Evolutionary conservation across 1,140 invertebrate species (phyloP), one percentile per base, ranked within the genome.

Genomic region (Danaus melanippus): DNA sequence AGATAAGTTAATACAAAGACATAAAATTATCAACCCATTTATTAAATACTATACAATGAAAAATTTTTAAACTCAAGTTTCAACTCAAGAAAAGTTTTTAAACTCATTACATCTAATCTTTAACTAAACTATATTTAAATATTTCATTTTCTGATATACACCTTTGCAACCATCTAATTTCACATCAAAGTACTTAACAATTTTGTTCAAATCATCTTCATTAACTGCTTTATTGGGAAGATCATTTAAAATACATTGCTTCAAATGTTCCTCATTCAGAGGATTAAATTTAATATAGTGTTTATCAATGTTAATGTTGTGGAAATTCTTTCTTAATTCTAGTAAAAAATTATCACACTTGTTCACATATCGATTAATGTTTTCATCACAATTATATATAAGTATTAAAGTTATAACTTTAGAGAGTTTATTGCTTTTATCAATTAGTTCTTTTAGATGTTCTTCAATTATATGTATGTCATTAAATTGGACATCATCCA

Each of bases 81-180:
- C n/a, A n/a, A n/a, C n/a, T n/a, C n/a, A n/a, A n/a, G n/a, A n/a
- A n/a, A n/a, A n/a, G n/a, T n/a, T n/a, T n/a, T n/a, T n/a, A n/a
- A n/a, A n/a, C n/a, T n/a, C n/a, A n/a, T 44, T 54, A 50, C 46
- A 61, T 57, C 9, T 59, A 65, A 59, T 5, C 76, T 55, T 53
- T 9, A 56, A 11, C 60, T 59, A 74, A 53, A 63, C 47, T 56
- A 66, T 46, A 64, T 72, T 79, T 50, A 79, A 67, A 61, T 74
- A 71, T 54, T 83, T 78, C 44, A 84, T 73, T 62, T 84, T 87
- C 41, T 71, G 68, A 53, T 79, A 60, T 10, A 87, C 81, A 58
- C 80, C 74, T 78, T 87, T 87, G 62, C 84, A 87, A 9, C 84
- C 84, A 73, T 84, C 76, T 48, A 66, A 15, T n/a, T 64, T 46